Percentiles rank a stretch among this genome's conserved stretches.
Conservation (phyloP, 2,113 vertebrate genomes). For the Toxotes jaculatrix region DNA sequence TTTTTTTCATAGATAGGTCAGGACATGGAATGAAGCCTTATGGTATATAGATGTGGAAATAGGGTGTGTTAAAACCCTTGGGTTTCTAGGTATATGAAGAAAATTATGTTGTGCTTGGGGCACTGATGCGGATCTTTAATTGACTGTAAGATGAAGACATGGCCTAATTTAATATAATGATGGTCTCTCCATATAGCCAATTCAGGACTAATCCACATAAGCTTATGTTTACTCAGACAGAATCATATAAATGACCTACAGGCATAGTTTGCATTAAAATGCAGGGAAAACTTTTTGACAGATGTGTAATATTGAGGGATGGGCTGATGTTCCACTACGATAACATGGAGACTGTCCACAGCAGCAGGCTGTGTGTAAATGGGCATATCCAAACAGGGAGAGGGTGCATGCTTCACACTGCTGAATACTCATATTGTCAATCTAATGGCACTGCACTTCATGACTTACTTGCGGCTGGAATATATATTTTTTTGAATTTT, state of each 20-base stretch:
- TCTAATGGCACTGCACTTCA: slow-evolving; percentile 63
- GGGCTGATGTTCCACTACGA: slow-evolving; percentile 58
- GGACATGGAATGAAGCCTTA: slow-evolving; percentile 51
- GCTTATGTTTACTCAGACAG: slow-evolving; percentile 72
- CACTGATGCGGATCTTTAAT: slow-evolving; percentile 97
- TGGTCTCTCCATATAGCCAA: slow-evolving; percentile 54
- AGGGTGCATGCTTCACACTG: slow-evolving; percentile 51
- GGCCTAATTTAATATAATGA: slow-evolving; percentile 89
- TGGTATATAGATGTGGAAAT: slow-evolving; percentile 85
- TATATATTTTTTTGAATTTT: slow-evolving; percentile 50
- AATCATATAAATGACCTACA: slow-evolving; percentile 44
- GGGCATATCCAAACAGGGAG: slow-evolving; percentile 71
- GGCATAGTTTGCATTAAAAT: slow-evolving; percentile 37
- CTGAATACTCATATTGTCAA: slow-evolving; percentile 72
- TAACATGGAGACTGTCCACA: slow-evolving; percentile 55
- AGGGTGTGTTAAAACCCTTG: slow-evolving; percentile 89
- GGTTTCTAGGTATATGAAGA: slow-evolving; percentile 92
- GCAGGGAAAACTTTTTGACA: slow-evolving; percentile 68
- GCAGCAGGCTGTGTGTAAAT: slow-evolving; percentile 68
- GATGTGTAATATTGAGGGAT: slow-evolving; percentile 61
- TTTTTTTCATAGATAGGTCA: slow-evolving; percentile 67
- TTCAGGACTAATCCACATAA: slow-evolving; percentile 56
- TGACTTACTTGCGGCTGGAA: slow-evolving; percentile 54
- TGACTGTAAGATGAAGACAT: slow-evolving; percentile 97
- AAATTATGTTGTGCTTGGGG: slow-evolving; percentile 94